Conservation (phyloP, 2,113 vertebrate species). For the Morphnarchus princeps region DNA sequence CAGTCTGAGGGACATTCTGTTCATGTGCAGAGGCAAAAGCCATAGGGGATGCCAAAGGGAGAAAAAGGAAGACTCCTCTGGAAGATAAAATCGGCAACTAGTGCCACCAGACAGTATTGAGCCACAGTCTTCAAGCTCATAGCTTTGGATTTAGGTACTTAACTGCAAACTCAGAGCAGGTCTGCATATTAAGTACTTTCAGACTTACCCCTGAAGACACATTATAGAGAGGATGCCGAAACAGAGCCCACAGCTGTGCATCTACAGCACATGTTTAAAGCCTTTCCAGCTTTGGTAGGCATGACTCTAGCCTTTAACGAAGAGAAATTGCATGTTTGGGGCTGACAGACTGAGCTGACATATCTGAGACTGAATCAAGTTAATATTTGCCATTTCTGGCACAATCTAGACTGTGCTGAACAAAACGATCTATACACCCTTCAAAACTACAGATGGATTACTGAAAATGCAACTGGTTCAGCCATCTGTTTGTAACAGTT, state of each 20-base stretch:
- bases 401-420: not conserved
- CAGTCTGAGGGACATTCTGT: not conserved
- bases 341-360: not conserved
- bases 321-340: not conserved
- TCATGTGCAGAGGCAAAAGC: not conserved
- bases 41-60: not conserved
- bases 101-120: not conserved
- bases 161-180: not conserved
- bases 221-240: not conserved
- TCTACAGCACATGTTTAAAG: not conserved
- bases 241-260: not conserved
- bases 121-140: not conserved
- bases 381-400: not conserved
- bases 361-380: not conserved
- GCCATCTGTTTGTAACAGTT: not conserved
- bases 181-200: not conserved
- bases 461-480: not conserved
- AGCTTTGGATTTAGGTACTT: not conserved
- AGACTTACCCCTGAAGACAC: not conserved
- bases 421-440: not conserved
- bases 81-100: not conserved
- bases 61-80: not conserved
- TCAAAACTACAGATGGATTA: not conserved
- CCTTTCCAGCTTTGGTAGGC: not conserved
- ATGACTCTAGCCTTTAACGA: not conserved